A percentile compares a stretch with the other conserved stretches of the same genome.
Evolutionary conservation across 1,140 invertebrate genomes (phyloP).

Genomic region (Coptotermes formosanus): DNA sequence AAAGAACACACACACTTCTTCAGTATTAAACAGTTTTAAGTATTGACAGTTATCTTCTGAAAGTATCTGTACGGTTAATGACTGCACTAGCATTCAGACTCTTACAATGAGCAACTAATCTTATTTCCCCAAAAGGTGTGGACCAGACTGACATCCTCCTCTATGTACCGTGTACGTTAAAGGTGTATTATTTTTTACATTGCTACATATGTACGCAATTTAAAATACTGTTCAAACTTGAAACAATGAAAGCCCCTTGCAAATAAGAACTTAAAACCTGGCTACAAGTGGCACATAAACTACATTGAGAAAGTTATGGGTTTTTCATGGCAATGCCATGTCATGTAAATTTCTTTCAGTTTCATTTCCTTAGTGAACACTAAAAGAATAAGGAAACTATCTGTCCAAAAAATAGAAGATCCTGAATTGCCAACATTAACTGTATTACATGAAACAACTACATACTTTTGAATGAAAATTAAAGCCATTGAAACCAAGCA

Average conservation of each 20-base stretch:
- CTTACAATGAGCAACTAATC: conserved; percentile 2
- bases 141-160: neutral
- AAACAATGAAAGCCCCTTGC: neutral
- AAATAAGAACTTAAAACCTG: neutral
- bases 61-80: neutral
- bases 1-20: too few relatives aligned
- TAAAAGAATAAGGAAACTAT: too few relatives aligned
- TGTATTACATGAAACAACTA: too few relatives aligned
- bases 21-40: too few relatives aligned
- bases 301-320: too few relatives aligned
- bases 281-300: neutral
- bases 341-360: too few relatives aligned
- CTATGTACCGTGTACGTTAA: neutral
- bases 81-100: neutral
- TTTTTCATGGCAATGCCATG: too few relatives aligned
- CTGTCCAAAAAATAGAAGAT: too few relatives aligned
- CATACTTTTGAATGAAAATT: too few relatives aligned
- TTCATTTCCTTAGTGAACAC: too few relatives aligned
- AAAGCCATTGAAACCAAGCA: too few relatives aligned
- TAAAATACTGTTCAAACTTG: conserved; percentile 8
- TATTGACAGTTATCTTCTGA: neutral
- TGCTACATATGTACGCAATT: neutral
- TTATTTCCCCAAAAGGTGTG: neutral
- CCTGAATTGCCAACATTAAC: too few relatives aligned
- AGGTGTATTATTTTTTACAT: neutral